These are phyloP conservation scores for Istiophorus platypterus DNA, from an alignment of 2,113 vertebrate genomes.

Conservation along the genomic window DNA sequence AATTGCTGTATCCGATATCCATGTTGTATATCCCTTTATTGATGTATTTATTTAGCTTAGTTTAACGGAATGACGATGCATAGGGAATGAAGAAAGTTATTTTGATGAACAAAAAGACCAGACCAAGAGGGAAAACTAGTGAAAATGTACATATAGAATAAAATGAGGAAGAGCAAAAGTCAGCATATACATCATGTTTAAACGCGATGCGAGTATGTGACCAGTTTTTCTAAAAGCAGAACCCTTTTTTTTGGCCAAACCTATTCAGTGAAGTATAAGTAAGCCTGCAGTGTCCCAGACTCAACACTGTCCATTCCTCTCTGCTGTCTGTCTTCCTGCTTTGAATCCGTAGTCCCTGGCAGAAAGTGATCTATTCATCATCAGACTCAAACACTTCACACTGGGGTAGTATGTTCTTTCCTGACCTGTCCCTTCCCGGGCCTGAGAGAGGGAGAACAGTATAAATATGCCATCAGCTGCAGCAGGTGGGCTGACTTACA, in stretches of 20 bases:
- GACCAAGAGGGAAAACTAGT: background rate
- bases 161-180: background rate
- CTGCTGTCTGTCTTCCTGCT: conserved; percentile 31
- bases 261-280: background rate
- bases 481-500: conserved; percentile 50
- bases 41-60: background rate
- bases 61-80: background rate
- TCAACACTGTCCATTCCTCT: conserved; percentile 19
- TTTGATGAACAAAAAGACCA: background rate
- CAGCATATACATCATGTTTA: background rate
- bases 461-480: conserved; percentile 65
- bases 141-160: background rate
- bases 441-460: conserved; percentile 47
- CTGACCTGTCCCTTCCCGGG: conserved; percentile 48
- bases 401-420: conserved; percentile 47
- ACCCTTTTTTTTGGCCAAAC: background rate
- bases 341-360: conserved; percentile 27
- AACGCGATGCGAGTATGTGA: background rate
- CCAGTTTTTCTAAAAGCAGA: background rate
- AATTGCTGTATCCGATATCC: background rate
- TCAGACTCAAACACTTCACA: conserved; percentile 67
- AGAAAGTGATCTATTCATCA: conserved; percentile 63
- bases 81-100: background rate
- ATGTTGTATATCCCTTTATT: background rate
- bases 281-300: background rate